Percentiles rank a stretch among this genome's conserved stretches.
These are phyloP conservation scores for Strongylocentrotus purpuratus DNA, from an alignment of 35 echinoderm and acorn worm species.

Conservation along the genomic window DNA sequence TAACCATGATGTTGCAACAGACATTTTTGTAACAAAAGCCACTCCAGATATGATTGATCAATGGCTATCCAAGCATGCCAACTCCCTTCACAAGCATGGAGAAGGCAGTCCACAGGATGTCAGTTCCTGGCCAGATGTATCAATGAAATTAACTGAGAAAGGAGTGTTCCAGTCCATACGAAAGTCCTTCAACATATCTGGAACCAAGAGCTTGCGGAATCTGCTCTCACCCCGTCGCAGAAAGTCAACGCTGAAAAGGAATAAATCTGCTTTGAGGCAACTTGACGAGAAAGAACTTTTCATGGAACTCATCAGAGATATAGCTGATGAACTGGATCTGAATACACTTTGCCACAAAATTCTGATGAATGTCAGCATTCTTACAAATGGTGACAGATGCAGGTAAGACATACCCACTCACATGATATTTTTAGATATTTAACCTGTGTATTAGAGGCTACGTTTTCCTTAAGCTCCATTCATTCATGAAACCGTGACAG, in stretches of 20 bases:
- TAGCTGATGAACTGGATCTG: slow-evolving; percentile 96
- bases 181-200: slow-evolving; percentile 87
- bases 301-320: slow-evolving; percentile 99
- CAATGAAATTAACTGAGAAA: slow-evolving; percentile 48
- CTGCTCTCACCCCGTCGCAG: slow-evolving; percentile 80
- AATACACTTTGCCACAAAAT: slow-evolving; percentile 98
- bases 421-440: no score
- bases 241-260: slow-evolving; percentile 75
- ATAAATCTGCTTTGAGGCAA: slow-evolving; percentile 87
- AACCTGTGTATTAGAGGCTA: no score
- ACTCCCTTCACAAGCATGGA: slow-evolving; percentile 50
- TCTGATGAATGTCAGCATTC: slow-evolving; percentile 98
- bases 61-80: slow-evolving; percentile 78
- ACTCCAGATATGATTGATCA: slow-evolving; percentile 89
- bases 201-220: slow-evolving; percentile 74
- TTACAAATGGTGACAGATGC: slow-evolving; percentile 98
- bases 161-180: slow-evolving; percentile 81
- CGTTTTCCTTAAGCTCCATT: no score
- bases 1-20: slow-evolving; percentile 64
- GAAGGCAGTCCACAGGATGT: slow-evolving; percentile 41
- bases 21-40: slow-evolving; percentile 79
- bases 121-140: slow-evolving; percentile 56
- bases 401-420: slow-evolving; percentile 42
- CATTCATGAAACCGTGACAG: no score
- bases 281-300: slow-evolving; percentile 98